phyloP scores from a whole-genome alignment of 2,888 invertebrate genomes.

The Drosophila neutralis region DNA sequence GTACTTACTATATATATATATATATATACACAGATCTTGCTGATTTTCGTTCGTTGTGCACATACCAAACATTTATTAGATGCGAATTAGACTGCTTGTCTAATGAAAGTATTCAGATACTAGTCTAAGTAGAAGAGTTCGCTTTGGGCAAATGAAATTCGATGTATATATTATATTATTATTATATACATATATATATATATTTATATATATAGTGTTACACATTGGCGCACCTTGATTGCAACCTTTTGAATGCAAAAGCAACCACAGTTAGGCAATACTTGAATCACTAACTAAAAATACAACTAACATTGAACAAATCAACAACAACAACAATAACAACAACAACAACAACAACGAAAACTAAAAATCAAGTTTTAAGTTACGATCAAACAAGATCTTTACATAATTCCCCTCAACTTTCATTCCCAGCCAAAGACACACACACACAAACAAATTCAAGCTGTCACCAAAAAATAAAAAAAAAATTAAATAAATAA shows the following conservation, averaged over 20 bases:
- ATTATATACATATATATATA: background rate
- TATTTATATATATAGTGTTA: background rate
- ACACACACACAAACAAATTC: background rate
- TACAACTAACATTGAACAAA: background rate
- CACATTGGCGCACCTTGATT: background rate
- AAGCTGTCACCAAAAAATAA: conserved; percentile 27
- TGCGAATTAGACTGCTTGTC: background rate
- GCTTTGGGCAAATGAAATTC: background rate
- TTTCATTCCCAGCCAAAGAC: conserved; percentile 37
- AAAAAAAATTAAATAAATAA: background rate
- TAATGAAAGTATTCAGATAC: background rate
- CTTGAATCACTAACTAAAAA: background rate
- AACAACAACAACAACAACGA: background rate
- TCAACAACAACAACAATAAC: background rate
- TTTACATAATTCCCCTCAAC: conserved; percentile 50
- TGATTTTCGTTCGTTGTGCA: background rate
- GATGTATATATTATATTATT: background rate
- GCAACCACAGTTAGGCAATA: conserved; percentile 17
- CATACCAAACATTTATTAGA: background rate
- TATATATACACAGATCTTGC: background rate
- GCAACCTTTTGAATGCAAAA: background rate
- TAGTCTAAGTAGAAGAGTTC: background rate
- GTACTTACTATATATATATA: background rate
- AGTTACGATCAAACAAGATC: conserved; percentile 34
- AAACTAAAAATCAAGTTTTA: conserved; percentile 47